phyloP scores from a whole-genome alignment of 2,888 invertebrate genomes.

The Meloe dianella region DNA sequence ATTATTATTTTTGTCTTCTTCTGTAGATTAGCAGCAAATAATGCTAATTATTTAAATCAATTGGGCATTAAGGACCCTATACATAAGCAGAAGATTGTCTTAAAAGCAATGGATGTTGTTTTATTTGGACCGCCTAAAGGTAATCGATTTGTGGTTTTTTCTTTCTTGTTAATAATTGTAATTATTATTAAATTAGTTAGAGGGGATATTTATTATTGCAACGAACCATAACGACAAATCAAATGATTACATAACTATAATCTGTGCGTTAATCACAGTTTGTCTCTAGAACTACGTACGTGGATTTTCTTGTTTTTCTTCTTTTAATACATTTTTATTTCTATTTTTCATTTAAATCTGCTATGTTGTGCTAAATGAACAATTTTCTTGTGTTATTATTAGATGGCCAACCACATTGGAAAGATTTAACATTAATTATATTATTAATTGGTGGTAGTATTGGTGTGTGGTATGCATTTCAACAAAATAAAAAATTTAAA shows the following conservation, averaged over 20 bases:
- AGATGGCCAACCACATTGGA: constrained; percentile 66
- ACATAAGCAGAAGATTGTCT: constrained; percentile 94
- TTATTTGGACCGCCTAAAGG: constrained; percentile 98
- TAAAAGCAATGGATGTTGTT: constrained; percentile 99
- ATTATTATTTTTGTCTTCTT: no score
- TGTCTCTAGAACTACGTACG: background rate
- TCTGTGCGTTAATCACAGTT: constrained; percentile 10
- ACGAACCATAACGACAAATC: constrained; percentile 27
- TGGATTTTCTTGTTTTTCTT: constrained; percentile 9
- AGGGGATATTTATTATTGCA: constrained; percentile 19
- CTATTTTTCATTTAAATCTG: background rate
- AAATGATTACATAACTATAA: constrained; percentile 26
- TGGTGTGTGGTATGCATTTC: constrained; percentile 90
- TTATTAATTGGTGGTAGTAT: constrained; percentile 83
- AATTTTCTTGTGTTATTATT: constrained; percentile 27
- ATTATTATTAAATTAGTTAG: constrained; percentile 18
- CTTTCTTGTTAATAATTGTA: background rate
- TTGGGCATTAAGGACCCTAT: constrained; percentile 97
- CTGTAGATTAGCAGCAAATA: constrained; percentile 89
- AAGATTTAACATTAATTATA: constrained; percentile 87
- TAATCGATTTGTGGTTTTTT: constrained; percentile 56
- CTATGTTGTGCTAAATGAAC: constrained; percentile 19
- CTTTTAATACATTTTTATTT: constrained; percentile 10
- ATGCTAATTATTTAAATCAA: constrained; percentile 86
- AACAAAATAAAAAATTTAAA: constrained; percentile 87